Evolutionary conservation across 2,888 invertebrate species (phyloP).

Genomic region (Trachelus stipa): DNA sequence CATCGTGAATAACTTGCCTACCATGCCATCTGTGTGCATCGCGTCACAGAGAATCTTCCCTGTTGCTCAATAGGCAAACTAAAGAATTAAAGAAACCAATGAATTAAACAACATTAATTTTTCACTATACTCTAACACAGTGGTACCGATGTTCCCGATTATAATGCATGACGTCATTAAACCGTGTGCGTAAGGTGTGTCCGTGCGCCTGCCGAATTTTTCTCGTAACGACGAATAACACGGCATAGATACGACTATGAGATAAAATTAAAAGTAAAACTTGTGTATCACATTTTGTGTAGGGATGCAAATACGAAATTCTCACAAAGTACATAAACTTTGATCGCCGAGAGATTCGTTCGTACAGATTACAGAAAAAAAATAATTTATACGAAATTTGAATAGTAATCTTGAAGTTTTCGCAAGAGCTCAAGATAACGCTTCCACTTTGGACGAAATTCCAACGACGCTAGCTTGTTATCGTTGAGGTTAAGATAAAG

Average conservation of each 20-base stretch:
- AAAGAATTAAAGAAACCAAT: background rate
- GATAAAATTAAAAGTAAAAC: constrained; percentile 1
- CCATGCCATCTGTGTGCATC: background rate
- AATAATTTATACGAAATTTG: background rate
- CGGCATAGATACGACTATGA: background rate
- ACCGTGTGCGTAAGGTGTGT: constrained; percentile 21
- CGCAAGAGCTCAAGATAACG: background rate
- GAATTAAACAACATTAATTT: background rate
- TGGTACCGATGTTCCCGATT: background rate
- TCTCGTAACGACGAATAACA: constrained; percentile 5
- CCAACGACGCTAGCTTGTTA: background rate
- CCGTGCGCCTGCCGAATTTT: constrained; percentile 19
- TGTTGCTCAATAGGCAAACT: background rate
- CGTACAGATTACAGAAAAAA: background rate
- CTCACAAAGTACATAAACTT: background rate
- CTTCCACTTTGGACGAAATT: background rate
- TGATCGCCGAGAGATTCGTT: background rate
- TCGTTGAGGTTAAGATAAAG: background rate
- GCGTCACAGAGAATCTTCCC: background rate
- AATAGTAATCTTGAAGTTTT: background rate
- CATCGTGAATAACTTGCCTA: background rate
- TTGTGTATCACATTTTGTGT: background rate
- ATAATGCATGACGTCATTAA: constrained; percentile 19
- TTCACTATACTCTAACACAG: background rate
- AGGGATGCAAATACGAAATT: background rate